A percentile compares a stretch with the other conserved stretches of the same genome.
phyloP scores from a whole-genome alignment of 2,113 vertebrate species.

The Pluvialis apricaria region DNA sequence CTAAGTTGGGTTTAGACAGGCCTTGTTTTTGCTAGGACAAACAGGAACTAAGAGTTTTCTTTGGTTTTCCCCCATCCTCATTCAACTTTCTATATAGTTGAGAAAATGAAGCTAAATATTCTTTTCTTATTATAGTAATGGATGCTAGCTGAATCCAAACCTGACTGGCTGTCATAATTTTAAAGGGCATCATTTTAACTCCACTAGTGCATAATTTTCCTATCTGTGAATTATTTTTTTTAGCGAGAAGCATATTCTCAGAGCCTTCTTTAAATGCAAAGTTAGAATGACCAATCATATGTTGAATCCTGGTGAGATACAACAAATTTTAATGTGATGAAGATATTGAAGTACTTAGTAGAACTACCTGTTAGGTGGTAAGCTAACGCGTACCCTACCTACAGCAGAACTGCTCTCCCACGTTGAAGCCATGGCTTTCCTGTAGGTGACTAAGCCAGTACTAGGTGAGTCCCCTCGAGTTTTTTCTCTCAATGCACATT shows the following conservation, averaged over 20 bases:
- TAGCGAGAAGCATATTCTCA: not conserved
- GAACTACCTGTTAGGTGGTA: not conserved
- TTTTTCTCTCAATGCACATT: accelerated
- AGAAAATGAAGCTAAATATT: not conserved
- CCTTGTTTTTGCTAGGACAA: not conserved
- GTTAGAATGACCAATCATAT: not conserved
- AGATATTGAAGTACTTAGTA: not conserved
- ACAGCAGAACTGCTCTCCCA: not conserved
- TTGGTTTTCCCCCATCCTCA: not conserved
- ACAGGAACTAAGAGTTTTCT: not conserved
- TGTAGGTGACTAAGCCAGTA: not conserved
- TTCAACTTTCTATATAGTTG: not conserved
- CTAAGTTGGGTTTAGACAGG: not conserved
- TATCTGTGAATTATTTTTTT: not conserved
- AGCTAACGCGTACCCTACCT: not conserved
- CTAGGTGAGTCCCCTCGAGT: not conserved
- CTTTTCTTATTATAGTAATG: not conserved
- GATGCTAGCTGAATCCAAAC: not conserved
- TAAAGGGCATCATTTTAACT: not conserved
- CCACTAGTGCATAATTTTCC: not conserved
- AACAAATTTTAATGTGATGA: not conserved
- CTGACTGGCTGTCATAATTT: not conserved
- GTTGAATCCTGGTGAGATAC: not conserved
- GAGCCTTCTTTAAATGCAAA: not conserved
- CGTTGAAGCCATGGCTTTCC: accelerated